Base-by-base conservation (phyloP, 2,888 invertebrate species). In the Elmis aenea region DNA sequence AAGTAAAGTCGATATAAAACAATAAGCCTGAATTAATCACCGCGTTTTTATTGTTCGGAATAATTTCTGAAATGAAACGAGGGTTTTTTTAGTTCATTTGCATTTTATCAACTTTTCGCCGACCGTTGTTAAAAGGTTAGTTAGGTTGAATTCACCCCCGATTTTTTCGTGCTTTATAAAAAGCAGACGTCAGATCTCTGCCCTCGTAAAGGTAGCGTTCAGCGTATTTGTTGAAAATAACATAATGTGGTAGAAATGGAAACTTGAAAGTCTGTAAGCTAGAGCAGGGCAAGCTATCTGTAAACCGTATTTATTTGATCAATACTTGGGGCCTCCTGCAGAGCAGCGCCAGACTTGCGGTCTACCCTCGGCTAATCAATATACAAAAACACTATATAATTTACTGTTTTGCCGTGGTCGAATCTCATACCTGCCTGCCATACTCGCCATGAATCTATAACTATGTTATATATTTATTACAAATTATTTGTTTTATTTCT, bases 301-400 rank as follows among this genome's bases (percentile, higher is more conserved):
- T 55, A 57, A 55, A 57, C 53, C 48, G 62, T 61, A 64, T 66
- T 64, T 66, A 66, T 66, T 66, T 66, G 66, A 66, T 66, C 66
- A 66, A 66, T 66, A 66, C 64, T 62, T 51, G 56, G 59, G 57
- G 61, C 60, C 61, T 61, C 62, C 63, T 58, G 62, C 58, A 52
- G 64, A 61, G 62, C 59, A 55, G 58, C 59, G 61, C 61, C 61
- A 61, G 61, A 62, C 63, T 62, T 59, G 61, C 57, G 61, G 61
- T 61, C 64, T 62, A 54, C 61, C 61, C 57, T 58, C 57, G 54
- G 53, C 62, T 62, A 63, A 65, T 64, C 62, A 63, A 65, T 63
- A 65, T 63, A 64, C 62, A 63, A 62, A 62, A 64, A 62, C 60
- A 61, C 61, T 61, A 57, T 59, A 61, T 63, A 62, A 63, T 63